Conservation (phyloP, 2,888 invertebrate genomes). For the Cataglyphis albicans region DNA sequence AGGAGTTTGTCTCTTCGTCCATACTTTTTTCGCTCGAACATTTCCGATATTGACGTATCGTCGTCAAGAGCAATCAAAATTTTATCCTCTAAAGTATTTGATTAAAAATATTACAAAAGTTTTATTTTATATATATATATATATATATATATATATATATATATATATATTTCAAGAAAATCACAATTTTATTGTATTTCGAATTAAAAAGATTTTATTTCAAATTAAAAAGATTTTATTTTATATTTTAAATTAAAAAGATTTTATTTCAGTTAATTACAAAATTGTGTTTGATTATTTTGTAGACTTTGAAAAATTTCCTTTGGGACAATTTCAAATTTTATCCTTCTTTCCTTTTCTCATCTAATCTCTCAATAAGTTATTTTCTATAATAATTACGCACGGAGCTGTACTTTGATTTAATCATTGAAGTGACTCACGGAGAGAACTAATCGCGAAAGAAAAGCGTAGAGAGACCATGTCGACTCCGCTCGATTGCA, state of each 20-base stretch:
- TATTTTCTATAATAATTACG: background rate
- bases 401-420: background rate
- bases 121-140: too few species aligned
- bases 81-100: background rate
- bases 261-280: background rate
- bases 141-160: too few species aligned
- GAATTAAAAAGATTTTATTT: background rate
- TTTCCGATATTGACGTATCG: background rate
- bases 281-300: background rate
- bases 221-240: background rate
- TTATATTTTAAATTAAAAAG: background rate
- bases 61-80: background rate
- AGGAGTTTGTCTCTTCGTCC: constrained; percentile 47
- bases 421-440: constrained; percentile 19
- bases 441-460: background rate
- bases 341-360: background rate
- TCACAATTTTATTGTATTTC: background rate
- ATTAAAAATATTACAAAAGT: background rate
- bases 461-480: background rate
- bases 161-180: background rate
- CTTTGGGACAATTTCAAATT: background rate
- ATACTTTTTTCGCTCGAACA: constrained; percentile 30
- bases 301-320: background rate
- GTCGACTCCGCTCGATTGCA: constrained; percentile 1
- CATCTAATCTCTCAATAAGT: background rate